These are phyloP conservation scores for Acleris cristana DNA, from an alignment of 2,888 invertebrate genomes.

Conservation along the genomic window DNA sequence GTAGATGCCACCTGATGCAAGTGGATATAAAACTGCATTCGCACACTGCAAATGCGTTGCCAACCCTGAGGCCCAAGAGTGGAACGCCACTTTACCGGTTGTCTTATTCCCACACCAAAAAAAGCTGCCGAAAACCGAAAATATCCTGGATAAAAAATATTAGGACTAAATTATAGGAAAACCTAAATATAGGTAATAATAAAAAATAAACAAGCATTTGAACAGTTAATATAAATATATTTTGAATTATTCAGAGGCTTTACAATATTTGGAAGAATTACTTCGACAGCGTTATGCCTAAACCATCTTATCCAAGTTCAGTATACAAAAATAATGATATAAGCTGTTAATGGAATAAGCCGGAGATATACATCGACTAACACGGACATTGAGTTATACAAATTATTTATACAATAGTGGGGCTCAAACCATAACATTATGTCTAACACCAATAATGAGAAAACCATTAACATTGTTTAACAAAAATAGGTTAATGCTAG, in stretches of 20 bases:
- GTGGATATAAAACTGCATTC: too few species aligned
- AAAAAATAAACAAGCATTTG: conserved; percentile 75
- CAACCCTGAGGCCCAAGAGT: too few species aligned
- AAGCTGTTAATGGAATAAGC: conserved; percentile 56
- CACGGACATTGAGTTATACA: conserved; percentile 44
- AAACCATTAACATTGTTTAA: conserved; percentile 13
- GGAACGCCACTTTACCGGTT: too few species aligned
- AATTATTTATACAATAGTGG: conserved; percentile 43
- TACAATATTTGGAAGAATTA: conserved; percentile 83
- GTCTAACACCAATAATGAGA: conserved; percentile 42
- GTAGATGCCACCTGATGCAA: too few species aligned
- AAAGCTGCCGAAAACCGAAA: too few species aligned
- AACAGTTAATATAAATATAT: conserved; percentile 85
- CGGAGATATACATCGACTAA: conserved; percentile 41
- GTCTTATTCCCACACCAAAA: too few species aligned
- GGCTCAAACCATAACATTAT: conserved; percentile 38
- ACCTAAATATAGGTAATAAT: too few species aligned
- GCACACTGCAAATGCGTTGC: too few species aligned
- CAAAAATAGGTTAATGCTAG: conserved; percentile 6
- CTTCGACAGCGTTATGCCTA: conserved; percentile 60
- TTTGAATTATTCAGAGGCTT: conserved; percentile 84
- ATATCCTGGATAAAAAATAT: too few species aligned
- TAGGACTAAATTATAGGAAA: too few species aligned
- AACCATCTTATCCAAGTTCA: conserved; percentile 50
- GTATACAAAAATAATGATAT: conserved; percentile 64